Percentiles rank a stretch among this genome's conserved stretches.
phyloP scores from a whole-genome alignment of 2,113 vertebrate species.

The Oxyura jamaicensis region DNA sequence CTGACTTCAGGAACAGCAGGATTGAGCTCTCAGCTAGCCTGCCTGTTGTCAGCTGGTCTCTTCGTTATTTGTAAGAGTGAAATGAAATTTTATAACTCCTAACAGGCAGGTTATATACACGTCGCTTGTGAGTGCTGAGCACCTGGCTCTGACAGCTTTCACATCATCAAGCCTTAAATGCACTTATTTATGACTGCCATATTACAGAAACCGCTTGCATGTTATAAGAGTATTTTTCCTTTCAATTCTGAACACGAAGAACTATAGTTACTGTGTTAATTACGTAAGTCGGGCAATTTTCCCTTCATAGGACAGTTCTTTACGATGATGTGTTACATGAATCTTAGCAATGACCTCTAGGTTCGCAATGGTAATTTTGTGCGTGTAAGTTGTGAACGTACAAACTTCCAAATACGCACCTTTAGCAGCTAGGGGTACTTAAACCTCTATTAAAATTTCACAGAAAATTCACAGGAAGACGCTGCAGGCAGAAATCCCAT shows the following conservation, averaged over 20 bases:
- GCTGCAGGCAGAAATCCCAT: neutral
- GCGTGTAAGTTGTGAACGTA: neutral
- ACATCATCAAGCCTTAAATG: neutral
- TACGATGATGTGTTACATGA: neutral
- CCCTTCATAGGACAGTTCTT: neutral
- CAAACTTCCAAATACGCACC: neutral
- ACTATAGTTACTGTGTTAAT: neutral
- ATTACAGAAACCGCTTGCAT: neutral
- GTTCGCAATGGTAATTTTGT: neutral
- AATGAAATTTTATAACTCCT: neutral
- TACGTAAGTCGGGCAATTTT: neutral
- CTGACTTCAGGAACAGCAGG: neutral
- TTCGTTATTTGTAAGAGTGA: neutral
- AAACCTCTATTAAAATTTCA: neutral
- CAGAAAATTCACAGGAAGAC: neutral
- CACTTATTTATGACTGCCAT: neutral
- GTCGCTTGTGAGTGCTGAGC: neutral
- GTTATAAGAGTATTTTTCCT: neutral
- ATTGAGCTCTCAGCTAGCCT: neutral
- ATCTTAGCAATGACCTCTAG: neutral
- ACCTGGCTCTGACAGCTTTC: constrained; percentile 8
- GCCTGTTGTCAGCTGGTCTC: neutral
- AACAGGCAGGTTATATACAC: neutral
- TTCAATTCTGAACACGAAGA: neutral
- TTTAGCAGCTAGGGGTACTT: neutral